Conservation (phyloP, 2,797 vertebrate species). For the Pseudochirops corinnae region DNA sequence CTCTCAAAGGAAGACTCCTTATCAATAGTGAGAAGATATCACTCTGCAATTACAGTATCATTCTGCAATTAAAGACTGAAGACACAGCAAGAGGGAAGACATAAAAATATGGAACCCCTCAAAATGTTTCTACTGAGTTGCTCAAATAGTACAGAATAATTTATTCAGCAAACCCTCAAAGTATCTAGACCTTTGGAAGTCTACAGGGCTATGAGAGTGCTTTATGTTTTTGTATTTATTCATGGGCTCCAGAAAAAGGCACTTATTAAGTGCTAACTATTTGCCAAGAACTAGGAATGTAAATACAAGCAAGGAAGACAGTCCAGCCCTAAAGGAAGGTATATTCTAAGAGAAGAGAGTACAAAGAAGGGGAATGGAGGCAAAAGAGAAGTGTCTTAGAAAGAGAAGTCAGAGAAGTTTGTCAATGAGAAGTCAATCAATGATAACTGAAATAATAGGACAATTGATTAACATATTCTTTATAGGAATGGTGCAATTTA, state of each 20-base stretch:
- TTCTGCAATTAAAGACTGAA: neutral
- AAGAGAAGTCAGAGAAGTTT: too few species aligned
- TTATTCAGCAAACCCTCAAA: neutral
- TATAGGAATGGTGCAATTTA: neutral
- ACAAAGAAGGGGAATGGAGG: neutral
- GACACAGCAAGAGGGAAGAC: fast-evolving
- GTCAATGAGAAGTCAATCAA: neutral
- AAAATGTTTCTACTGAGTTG: neutral
- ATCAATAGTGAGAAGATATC: neutral
- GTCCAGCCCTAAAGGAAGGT: neutral
- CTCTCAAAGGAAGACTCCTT: neutral
- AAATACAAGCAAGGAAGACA: neutral
- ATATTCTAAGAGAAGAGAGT: neutral
- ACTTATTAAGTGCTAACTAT: neutral
- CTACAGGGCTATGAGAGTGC: neutral
- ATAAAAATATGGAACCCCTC: neutral
- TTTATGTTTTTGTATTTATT: neutral
- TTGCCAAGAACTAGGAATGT: neutral
- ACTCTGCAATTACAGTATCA: neutral
- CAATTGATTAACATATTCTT: neutral
- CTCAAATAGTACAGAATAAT: neutral
- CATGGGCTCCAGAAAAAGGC: neutral
- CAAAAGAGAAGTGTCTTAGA: neutral
- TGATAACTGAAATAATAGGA: neutral
- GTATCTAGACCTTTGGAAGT: neutral